These are phyloP conservation scores for Popillia japonica DNA, from an alignment of 1,140 invertebrate genomes.

Conservation along the genomic window DNA sequence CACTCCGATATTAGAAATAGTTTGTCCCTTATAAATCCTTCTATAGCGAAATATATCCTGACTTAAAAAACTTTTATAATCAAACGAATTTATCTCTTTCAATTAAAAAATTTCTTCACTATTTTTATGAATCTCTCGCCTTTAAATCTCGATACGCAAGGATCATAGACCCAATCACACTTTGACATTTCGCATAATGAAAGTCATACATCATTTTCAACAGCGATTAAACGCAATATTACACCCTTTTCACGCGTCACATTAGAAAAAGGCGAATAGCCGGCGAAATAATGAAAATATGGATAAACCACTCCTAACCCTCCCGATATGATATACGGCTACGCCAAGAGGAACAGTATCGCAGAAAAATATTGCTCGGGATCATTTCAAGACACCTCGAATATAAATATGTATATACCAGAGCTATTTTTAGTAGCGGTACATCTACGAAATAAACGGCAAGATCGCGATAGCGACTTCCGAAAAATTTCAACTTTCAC, in stretches of 20 bases:
- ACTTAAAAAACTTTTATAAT: too few species aligned
- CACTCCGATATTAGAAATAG: too few species aligned
- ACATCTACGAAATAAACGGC: constrained; percentile 4
- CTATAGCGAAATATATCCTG: too few species aligned
- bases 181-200: background rate
- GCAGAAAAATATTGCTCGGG: background rate
- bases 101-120: too few species aligned
- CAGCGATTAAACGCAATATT: background rate
- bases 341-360: background rate
- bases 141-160: too few species aligned
- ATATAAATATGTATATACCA: background rate
- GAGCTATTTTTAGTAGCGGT: background rate
- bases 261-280: background rate
- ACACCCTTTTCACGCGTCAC: background rate
- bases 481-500: background rate
- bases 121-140: too few species aligned
- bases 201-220: background rate
- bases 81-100: too few species aligned
- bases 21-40: too few species aligned
- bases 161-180: background rate
- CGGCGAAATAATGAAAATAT: background rate
- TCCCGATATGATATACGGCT: background rate
- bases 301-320: background rate
- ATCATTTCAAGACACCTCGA: background rate
- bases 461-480: background rate